Evolutionary conservation across 2,113 vertebrate species (phyloP).

Genomic region (Platichthys stellatus): DNA sequence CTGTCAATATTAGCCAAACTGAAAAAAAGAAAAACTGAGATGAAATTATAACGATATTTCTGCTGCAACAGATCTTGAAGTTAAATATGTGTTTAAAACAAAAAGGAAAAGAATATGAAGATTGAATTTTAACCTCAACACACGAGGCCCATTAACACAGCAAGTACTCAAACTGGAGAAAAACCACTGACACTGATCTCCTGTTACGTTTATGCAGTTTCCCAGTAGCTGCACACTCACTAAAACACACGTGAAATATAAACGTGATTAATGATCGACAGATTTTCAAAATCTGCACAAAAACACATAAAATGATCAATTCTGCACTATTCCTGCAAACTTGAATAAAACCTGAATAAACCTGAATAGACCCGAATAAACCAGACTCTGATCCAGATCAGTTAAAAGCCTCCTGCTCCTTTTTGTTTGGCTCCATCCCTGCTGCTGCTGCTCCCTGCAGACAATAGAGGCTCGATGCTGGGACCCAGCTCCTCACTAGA

Average conservation of each 20-base stretch:
- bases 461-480: slow-evolving; percentile 69
- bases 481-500: slow-evolving; percentile 78
- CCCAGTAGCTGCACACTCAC: neutral
- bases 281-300: neutral
- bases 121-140: no score
- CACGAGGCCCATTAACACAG: no score
- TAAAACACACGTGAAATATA: neutral
- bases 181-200: no score
- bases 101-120: no score
- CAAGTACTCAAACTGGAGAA: no score
- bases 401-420: neutral
- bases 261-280: neutral
- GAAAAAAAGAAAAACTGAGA: no score
- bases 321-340: neutral
- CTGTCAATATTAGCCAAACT: no score
- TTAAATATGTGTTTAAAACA: no score
- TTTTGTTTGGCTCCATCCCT: neutral
- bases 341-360: neutral
- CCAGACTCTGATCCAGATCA: neutral
- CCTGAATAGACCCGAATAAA: neutral
- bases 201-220: neutral
- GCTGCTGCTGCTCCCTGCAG: slow-evolving; percentile 25
- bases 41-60: no score
- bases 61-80: no score
- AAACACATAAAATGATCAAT: no score